These are phyloP conservation scores for Gerris buenoi DNA, from an alignment of 1,140 invertebrate genomes.

Conservation along the genomic window DNA sequence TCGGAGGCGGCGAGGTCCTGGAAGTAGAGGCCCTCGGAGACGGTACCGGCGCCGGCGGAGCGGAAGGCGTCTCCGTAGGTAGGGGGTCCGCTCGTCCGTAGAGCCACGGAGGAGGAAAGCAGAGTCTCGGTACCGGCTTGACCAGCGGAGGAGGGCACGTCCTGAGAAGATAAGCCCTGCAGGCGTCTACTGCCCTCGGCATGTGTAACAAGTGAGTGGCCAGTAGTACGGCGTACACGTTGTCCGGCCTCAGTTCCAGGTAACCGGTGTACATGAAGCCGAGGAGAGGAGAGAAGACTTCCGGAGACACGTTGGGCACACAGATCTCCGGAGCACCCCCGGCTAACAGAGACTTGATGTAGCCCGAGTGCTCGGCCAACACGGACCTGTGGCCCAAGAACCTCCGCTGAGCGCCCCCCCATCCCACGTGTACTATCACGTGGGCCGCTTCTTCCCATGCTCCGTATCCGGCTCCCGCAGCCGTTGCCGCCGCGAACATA, in stretches of 20 bases:
- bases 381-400: slow-evolving; percentile 51
- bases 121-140: slow-evolving; percentile 32
- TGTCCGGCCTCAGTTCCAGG: slow-evolving; percentile 48
- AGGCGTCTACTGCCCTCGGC: slow-evolving; percentile 53
- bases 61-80: slow-evolving; percentile 8
- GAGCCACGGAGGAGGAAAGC: slow-evolving; percentile 26
- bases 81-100: slow-evolving; percentile 14
- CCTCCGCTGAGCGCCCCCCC: slow-evolving; percentile 31
- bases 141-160: slow-evolving; percentile 24
- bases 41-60: slow-evolving; percentile 12
- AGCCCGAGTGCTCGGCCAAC: slow-evolving; percentile 54
- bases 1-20: slow-evolving; percentile 13
- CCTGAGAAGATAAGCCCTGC: slow-evolving; percentile 35
- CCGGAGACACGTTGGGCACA: slow-evolving; percentile 42
- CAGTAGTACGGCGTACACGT: slow-evolving; percentile 55
- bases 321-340: slow-evolving; percentile 29
- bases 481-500: neutral
- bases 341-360: slow-evolving; percentile 40
- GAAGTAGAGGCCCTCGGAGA: slow-evolving; percentile 13
- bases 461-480: slow-evolving; percentile 35
- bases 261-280: slow-evolving; percentile 64
- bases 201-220: slow-evolving; percentile 60
- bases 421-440: slow-evolving; percentile 45
- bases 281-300: slow-evolving; percentile 52
- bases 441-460: slow-evolving; percentile 40